Percentiles rank a stretch among this genome's conserved stretches.
Evolutionary conservation across 2,113 vertebrate genomes (phyloP).

Genomic region (Saccopteryx leptura): DNA sequence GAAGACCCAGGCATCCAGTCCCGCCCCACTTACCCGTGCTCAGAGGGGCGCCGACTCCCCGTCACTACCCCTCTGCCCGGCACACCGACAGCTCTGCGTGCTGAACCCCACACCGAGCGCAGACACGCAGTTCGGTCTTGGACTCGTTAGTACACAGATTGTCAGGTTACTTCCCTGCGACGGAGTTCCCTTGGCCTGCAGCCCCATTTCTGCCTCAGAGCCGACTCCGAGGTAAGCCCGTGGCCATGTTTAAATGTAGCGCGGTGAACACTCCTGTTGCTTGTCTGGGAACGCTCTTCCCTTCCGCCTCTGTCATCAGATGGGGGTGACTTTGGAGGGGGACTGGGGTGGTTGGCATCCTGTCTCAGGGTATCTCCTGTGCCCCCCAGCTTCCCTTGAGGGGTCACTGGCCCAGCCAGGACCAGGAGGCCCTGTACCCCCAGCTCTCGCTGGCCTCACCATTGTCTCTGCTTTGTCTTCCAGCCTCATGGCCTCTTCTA

Average conservation of each 20-base stretch:
- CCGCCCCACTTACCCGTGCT: fast-evolving
- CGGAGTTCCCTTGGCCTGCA: background rate
- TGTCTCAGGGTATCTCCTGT: background rate
- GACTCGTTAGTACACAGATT: background rate
- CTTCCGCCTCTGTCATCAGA: background rate
- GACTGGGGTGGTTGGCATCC: background rate
- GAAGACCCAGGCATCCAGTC: background rate
- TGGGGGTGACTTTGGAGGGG: background rate
- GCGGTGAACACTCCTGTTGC: no score
- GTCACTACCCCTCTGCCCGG: background rate
- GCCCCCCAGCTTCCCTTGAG: background rate
- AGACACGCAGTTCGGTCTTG: fast-evolving
- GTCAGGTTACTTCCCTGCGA: background rate
- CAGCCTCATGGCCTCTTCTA: background rate
- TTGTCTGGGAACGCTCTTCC: background rate
- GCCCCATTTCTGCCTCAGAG: background rate
- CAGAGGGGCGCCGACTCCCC: fast-evolving
- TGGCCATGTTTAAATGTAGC: background rate
- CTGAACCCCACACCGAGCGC: fast-evolving
- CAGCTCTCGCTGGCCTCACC: background rate
- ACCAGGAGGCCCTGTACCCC: no score
- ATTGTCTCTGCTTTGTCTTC: background rate
- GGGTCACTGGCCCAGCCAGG: background rate
- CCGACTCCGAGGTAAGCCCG: background rate
- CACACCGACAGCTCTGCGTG: fast-evolving